A percentile compares a stretch with the other conserved stretches of the same genome.
phyloP scores from a whole-genome alignment of 2,888 invertebrate species.

The Sarcophaga caerulescens region DNA sequence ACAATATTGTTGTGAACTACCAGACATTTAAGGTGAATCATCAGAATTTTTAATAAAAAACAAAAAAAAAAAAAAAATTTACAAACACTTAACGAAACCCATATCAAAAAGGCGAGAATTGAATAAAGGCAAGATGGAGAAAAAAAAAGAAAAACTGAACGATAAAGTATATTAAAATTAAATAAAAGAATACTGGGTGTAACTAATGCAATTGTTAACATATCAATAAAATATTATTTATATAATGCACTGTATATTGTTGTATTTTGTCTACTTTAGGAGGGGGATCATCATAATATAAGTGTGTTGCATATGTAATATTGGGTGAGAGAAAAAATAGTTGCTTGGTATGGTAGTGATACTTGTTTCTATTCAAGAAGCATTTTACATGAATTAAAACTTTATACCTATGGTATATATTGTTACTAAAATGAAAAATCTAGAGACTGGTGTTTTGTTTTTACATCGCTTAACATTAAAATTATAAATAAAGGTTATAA shows the following conservation, averaged over 20 bases:
- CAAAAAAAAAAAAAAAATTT: too few species aligned
- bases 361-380: too few species aligned
- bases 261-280: conserved; percentile 24
- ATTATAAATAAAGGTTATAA: too few species aligned
- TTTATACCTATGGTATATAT: too few species aligned
- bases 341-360: background rate
- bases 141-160: background rate
- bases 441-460: too few species aligned
- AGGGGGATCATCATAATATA: conserved; percentile 34
- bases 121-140: background rate
- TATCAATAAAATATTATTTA: conserved; percentile 63
- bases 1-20: background rate
- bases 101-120: conserved; percentile 30
- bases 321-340: conserved; percentile 7
- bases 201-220: conserved; percentile 67
- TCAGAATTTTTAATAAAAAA: conserved; percentile 55
- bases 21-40: conserved; percentile 64
- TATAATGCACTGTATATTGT: conserved; percentile 22
- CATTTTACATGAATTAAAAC: too few species aligned
- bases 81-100: conserved; percentile 46
- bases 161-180: background rate
- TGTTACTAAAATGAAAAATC: too few species aligned
- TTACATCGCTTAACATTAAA: too few species aligned
- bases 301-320: conserved; percentile 1
- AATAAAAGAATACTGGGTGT: conserved; percentile 59